Evolutionary conservation across 2,888 invertebrate genomes (phyloP).

Genomic region (Euproctis similis): DNA sequence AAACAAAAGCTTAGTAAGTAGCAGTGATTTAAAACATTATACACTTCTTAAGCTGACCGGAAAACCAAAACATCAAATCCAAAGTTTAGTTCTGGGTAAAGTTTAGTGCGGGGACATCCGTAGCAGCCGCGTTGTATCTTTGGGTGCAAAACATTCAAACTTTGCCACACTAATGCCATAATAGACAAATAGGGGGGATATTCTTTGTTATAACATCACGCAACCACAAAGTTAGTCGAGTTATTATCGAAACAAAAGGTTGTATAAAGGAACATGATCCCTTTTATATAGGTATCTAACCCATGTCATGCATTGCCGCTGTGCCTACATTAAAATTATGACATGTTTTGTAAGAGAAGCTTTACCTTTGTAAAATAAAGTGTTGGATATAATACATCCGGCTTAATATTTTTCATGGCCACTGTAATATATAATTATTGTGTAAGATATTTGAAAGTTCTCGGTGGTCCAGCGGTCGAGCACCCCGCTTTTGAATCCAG

Average conservation of each 20-base stretch:
- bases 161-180: conserved; percentile 29
- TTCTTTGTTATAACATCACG: conserved; percentile 42
- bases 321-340: conserved; percentile 15
- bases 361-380: too few relatives aligned
- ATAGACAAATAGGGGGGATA: conserved; percentile 39
- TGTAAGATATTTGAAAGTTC: too few relatives aligned
- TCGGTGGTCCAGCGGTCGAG: too few relatives aligned
- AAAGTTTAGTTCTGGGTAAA: conserved; percentile 9
- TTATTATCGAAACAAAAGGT: conserved; percentile 29
- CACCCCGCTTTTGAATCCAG: too few relatives aligned
- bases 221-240: conserved; percentile 33
- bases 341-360: conserved; percentile 8
- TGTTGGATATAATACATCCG: too few relatives aligned
- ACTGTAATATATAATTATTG: too few relatives aligned
- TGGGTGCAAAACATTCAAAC: conserved; percentile 22
- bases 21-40: conserved; percentile 1
- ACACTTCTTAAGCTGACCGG: conserved; percentile 4
- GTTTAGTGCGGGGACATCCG: conserved; percentile 32
- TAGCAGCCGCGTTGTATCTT: conserved; percentile 23
- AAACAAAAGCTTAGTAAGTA: conserved; percentile 7
- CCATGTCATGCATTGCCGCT: conserved; percentile 18
- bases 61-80: conserved; percentile 23
- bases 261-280: conserved; percentile 20
- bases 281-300: conserved; percentile 22
- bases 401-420: too few relatives aligned